Evolutionary conservation across 2,797 vertebrate species (phyloP), one percentile per base, ranked within the genome.

Genomic region (Crax fasciolata): DNA sequence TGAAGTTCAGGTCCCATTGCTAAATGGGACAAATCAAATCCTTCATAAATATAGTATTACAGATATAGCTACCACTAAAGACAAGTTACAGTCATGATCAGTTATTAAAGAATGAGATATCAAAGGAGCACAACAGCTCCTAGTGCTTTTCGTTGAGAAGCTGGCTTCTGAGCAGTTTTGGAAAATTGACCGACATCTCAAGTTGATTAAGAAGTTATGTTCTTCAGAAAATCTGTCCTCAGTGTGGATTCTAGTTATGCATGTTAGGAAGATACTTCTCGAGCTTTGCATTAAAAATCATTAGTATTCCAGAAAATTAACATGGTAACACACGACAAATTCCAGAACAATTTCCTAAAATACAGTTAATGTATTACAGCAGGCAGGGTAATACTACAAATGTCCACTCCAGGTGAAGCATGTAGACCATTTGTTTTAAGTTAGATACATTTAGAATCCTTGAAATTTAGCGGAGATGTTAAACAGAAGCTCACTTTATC

Each of bases 401-500:
- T 38, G 2, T 21, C 38, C 30, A 68, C 16, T 61, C 71, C 54
- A 68, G 55, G 27, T 78, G n/a, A 21, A 17, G 49, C 39, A 30
- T 0, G 0, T 16, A 27, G 39, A 73, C 4, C 5, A 39, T 59
- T 63, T 70, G 7, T 44, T 35, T 44, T 84, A 35, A 46, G 17
- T 54, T 30, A 61, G 41, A 54, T 49, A 63, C 12, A 25, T 86
- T 81, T 67, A 57, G n/a, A 89, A 89, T 76, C 35, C 59, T 91
- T 91, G 91, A 93, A 27, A 91, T 92, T 73, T 91, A 59, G 44
- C 20, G 7, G 3, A 43, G n/a, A 63, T 11, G 13, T 74, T 79
- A 71, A 86, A 78, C 24, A 70, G 76, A 95, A 93, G 6, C 18
- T 48, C 15, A 23, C 44, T 86, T 91, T 73, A 58, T 65, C 54